Percentiles rank a stretch among this genome's conserved stretches.
These are phyloP conservation scores for Leptinotarsa undecemlineata DNA, from an alignment of 1,140 invertebrate species.

Conservation along the genomic window DNA sequence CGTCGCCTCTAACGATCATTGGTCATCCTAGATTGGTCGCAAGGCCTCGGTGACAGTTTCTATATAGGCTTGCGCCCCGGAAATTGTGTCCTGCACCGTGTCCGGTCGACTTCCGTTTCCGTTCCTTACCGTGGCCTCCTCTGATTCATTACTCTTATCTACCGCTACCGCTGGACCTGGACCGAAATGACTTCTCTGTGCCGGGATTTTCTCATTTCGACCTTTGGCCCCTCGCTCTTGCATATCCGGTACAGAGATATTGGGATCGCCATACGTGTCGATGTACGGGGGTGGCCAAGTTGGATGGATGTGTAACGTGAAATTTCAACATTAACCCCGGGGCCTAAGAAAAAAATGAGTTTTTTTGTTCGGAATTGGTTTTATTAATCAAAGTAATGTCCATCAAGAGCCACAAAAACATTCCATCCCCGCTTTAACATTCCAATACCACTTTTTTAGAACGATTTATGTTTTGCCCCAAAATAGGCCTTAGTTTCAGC, in stretches of 20 bases:
- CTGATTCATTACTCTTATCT: constrained; percentile 31
- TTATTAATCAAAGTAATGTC: too few relatives aligned
- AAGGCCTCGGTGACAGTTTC: constrained; percentile 41
- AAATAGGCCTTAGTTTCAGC: too few relatives aligned
- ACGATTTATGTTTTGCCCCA: too few relatives aligned
- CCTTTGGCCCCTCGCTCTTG: not conserved
- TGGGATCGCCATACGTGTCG: not conserved
- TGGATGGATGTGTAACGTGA: too few relatives aligned
- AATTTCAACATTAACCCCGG: too few relatives aligned
- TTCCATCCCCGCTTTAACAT: too few relatives aligned
- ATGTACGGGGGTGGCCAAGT: too few relatives aligned
- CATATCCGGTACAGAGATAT: constrained; percentile 24
- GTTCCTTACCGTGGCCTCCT: constrained; percentile 25
- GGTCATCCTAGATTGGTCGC: constrained; percentile 49
- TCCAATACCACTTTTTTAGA: too few relatives aligned
- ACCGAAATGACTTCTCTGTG: not conserved
- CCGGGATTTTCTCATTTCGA: constrained; percentile 1
- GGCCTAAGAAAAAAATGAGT: too few relatives aligned
- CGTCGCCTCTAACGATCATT: constrained; percentile 43
- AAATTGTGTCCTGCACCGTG: constrained; percentile 49
- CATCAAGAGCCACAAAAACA: too few relatives aligned
- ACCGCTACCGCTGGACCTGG: constrained; percentile 4
- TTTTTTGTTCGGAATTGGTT: too few relatives aligned
- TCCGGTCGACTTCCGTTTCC: constrained; percentile 43
- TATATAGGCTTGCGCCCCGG: constrained; percentile 43